Base-by-base conservation (phyloP, 1,140 invertebrate genomes). In the Lamellibrachia luymesi region DNA sequence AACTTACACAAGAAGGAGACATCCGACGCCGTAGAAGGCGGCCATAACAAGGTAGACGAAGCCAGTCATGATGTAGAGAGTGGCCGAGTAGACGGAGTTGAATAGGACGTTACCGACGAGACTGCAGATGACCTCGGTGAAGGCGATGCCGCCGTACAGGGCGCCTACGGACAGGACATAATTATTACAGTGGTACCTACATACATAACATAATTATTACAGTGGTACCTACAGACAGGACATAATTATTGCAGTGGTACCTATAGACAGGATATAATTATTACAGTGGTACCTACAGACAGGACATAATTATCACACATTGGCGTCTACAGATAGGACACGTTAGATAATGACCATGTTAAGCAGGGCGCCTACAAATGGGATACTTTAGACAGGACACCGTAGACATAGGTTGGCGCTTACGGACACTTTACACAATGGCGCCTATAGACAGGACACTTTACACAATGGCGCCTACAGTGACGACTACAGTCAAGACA, bases 51-150 rank as follows among this genome's bases (percentile, higher is more conserved):
- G 91, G 80, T 92, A 93, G 49, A 93, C 93, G 22, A 92, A 92
- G 7, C 90, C 93, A 49, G 93, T 93, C 27, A 91, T 52, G 50
- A 92, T 49, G 27, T 51, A 52, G n/a, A 92, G 91, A 50, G 93
- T 93, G 38, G 51, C 49, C 8, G 93, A 51, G 80, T 93, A 93
- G n/a, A 93, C 89, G 6, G 92, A 49, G 92, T 92, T 93, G 93
- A 93, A 93, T 22, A 92, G 25, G 25, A 91, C 52, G 13, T 27
- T 50, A 51, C 91, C 93, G 17, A 93, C 17, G 56, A 93, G n/a
- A 89, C 38, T 80, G 51, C 93, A 93, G 17, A 93, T 50, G 10
- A 93, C 64, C 92, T 93, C 93, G 2, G 56, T 91, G 38, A 51
- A 91, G 22, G 90, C 91, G 2, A 93, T 64, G 2, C 27, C 92